A percentile compares a stretch with the other conserved stretches of the same genome.
Evolutionary conservation across 2,888 invertebrate genomes (phyloP).

Genomic region (Limenitis arthemis): DNA sequence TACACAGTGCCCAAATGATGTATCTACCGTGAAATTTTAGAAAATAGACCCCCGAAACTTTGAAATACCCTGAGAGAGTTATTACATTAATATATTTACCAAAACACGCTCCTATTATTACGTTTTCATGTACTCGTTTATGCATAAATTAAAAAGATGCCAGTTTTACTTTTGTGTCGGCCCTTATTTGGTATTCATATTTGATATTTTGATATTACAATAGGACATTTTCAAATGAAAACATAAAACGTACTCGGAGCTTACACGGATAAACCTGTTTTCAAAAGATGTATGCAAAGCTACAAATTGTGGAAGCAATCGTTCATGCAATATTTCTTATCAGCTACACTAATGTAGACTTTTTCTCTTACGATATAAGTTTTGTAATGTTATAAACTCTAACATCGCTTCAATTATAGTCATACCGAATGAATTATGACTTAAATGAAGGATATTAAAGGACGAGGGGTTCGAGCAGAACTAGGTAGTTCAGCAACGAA

Average conservation of each 20-base stretch:
- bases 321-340: slow-evolving; percentile 58
- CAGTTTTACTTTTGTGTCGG: slow-evolving; percentile 69
- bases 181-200: slow-evolving; percentile 73
- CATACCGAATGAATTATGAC: slow-evolving; percentile 71
- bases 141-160: slow-evolving; percentile 70
- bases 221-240: slow-evolving; percentile 60
- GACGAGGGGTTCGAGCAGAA: slow-evolving; percentile 67
- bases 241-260: slow-evolving; percentile 51
- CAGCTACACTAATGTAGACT: slow-evolving; percentile 44
- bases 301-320: slow-evolving; percentile 71
- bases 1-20: slow-evolving; percentile 54
- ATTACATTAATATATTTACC: slow-evolving; percentile 70
- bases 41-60: slow-evolving; percentile 53
- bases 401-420: slow-evolving; percentile 65
- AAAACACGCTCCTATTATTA: slow-evolving; percentile 70
- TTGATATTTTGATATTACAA: slow-evolving; percentile 69
- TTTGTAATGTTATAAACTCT: slow-evolving; percentile 45
- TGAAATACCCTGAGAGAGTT: slow-evolving; percentile 58
- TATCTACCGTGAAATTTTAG: slow-evolving; percentile 68
- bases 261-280: slow-evolving; percentile 66
- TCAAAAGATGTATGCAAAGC: slow-evolving; percentile 62
- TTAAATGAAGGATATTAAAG: slow-evolving; percentile 71
- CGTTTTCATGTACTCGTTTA: slow-evolving; percentile 69
- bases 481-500: slow-evolving; percentile 57
- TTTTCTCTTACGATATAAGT: slow-evolving; percentile 44